Conservation (phyloP, 2,797 vertebrate species). For the Hozukius guyotensis region DNA sequence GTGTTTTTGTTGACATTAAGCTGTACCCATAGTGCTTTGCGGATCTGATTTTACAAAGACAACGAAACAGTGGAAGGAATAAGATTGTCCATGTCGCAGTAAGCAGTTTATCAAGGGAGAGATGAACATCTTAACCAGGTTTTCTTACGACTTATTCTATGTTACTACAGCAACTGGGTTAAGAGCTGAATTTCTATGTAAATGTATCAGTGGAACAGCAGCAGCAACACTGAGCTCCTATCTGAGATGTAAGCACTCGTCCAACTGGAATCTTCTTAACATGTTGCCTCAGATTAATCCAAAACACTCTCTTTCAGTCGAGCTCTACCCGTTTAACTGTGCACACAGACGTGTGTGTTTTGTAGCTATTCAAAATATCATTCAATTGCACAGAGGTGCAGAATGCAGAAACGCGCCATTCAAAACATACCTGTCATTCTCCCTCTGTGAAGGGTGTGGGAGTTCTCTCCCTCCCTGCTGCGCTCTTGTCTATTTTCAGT, state of each 20-base stretch:
- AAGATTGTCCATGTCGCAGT: not conserved
- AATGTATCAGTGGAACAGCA: not conserved
- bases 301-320: constrained; percentile 8
- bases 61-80: constrained; percentile 11
- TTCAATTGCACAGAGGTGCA: constrained; percentile 47
- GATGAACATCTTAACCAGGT: not conserved
- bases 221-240: not conserved
- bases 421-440: constrained; percentile 72
- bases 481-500: constrained; percentile 80
- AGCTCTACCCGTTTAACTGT: not conserved
- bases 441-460: constrained; percentile 68
- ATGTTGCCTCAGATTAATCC: constrained; percentile 10
- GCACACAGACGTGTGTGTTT: not conserved
- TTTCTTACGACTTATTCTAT: not conserved
- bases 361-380: constrained; percentile 37
- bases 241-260: constrained; percentile 2
- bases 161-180: not conserved
- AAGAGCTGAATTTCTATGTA: constrained; percentile 1
- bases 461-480: constrained; percentile 71
- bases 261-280: constrained; percentile 9
- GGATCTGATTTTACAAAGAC: constrained; percentile 32
- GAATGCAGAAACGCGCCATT: constrained; percentile 37
- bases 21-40: constrained; percentile 2
- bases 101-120: constrained; percentile 17
- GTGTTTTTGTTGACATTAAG: constrained; percentile 44